Conservation (phyloP, 2,888 invertebrate genomes). For the Brenthis ino region DNA sequence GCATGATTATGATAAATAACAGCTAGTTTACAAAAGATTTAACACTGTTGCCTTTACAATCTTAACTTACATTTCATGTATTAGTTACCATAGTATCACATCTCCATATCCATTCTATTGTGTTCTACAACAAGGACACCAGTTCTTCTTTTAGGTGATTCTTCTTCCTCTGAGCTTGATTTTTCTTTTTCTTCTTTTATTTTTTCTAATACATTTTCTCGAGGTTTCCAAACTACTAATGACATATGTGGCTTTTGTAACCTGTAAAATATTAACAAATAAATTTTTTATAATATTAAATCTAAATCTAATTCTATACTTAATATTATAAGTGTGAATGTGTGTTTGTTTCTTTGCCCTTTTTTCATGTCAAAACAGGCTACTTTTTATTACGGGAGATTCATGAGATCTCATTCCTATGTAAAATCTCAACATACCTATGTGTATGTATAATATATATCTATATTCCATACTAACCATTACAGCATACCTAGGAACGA, state of each 20-base stretch:
- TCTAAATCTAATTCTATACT: too few relatives aligned
- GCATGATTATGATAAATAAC: neutral
- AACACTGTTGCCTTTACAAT: conserved; percentile 4
- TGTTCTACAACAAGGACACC: conserved; percentile 61
- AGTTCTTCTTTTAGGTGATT: conserved; percentile 53
- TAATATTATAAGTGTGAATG: too few relatives aligned
- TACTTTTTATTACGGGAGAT: too few relatives aligned
- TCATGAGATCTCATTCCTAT: too few relatives aligned
- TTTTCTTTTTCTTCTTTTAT: conserved; percentile 56
- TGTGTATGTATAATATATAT: too few relatives aligned
- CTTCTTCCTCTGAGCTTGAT: conserved; percentile 48
- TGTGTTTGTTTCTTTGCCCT: too few relatives aligned
- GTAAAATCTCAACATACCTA: too few relatives aligned
- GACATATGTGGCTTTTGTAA: conserved; percentile 89
- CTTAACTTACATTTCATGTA: neutral
- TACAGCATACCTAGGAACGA: too few relatives aligned
- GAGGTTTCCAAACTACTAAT: conserved; percentile 91
- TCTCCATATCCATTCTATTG: conserved; percentile 66
- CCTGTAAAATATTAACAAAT: conserved; percentile 55
- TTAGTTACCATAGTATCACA: conserved; percentile 52
- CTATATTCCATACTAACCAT: too few relatives aligned
- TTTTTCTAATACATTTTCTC: conserved; percentile 74
- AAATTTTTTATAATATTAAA: conserved; percentile 9
- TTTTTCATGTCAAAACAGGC: too few relatives aligned
- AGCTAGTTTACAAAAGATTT: neutral